Base-by-base conservation (phyloP, 1,140 invertebrate genomes). In the Penaeus chinensis region DNA sequence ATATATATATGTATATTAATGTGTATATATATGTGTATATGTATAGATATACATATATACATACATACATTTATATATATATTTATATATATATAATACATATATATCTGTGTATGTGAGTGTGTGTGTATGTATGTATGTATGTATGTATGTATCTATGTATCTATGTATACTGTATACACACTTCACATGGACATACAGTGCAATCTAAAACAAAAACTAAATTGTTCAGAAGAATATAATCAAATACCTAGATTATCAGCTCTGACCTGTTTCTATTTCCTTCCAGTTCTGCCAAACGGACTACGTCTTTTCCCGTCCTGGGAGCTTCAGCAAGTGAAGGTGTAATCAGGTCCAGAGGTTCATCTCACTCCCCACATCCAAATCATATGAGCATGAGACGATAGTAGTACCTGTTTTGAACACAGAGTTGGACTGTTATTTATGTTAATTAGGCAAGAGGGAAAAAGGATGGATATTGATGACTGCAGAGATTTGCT, bases 261-360 rank as follows among this genome's bases (percentile, higher is more conserved):
- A 32, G 27, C 27, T 32, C 27, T 27, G 42, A 32, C 42, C 42
- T 37, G 18, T 74, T 27, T n/a, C 22, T 8, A n/a, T 63, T 62
- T 19, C 19, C 60, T 87, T 87, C 22, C 86, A 87, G 86, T 82
- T 87, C 86, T 87, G 86, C 86, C 86, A 87, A 87, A 74, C 86
- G 86, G 86, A 87, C 86, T 87, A 87, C 86, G 60, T 87, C 86
- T 66, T 87, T 87, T 78, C 86, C 86, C 86, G 86, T 87, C 71
- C 86, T 79, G 86, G 79, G 60, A 87, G 86, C 71, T 87, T 87
- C 86, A 87, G 86, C 86, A 87, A 87, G 62, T 87, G 86, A 87
- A 66, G 80, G 86, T 54, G 71, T 87, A 42, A 65, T 87, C 71
- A 19, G 80, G 54, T 82, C 86, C 42, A 69, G 86, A 63, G 80